phyloP scores from a whole-genome alignment of 1,140 invertebrate genomes.

The Maniola jurtina region DNA sequence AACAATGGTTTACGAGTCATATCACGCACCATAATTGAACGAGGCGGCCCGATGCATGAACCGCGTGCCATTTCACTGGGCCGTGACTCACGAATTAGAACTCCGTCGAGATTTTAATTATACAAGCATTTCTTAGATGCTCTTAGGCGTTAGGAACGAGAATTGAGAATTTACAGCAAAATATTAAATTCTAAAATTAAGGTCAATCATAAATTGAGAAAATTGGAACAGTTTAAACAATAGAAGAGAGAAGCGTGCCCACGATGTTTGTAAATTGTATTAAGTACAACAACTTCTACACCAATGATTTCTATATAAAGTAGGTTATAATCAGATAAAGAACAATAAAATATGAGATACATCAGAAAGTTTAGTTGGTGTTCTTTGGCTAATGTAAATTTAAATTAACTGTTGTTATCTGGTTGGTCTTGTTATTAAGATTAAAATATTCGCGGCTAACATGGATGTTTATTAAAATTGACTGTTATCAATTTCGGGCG shows the following conservation, averaged over 20 bases:
- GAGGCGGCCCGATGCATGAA: slow-evolving; percentile 57
- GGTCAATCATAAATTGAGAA: slow-evolving; percentile 38
- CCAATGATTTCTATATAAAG: slow-evolving; percentile 10
- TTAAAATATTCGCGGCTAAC: background rate
- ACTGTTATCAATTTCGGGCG: slow-evolving; percentile 7
- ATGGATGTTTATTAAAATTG: slow-evolving; percentile 6
- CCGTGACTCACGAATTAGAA: slow-evolving; percentile 75
- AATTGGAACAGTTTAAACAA: slow-evolving; percentile 23
- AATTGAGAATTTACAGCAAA: slow-evolving; percentile 37
- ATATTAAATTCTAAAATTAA: slow-evolving; percentile 48
- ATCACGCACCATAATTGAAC: slow-evolving; percentile 69
- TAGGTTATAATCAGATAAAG: slow-evolving; percentile 18
- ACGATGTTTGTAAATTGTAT: slow-evolving; percentile 25
- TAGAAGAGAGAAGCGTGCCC: slow-evolving; percentile 21
- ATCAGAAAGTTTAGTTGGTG: background rate
- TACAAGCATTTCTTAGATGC: slow-evolving; percentile 61
- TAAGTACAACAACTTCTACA: slow-evolving; percentile 21
- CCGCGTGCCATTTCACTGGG: slow-evolving; percentile 62
- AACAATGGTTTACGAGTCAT: slow-evolving; percentile 55
- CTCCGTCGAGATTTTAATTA: slow-evolving; percentile 68
- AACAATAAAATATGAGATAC: slow-evolving; percentile 3
- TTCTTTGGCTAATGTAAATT: background rate
- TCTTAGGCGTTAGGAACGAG: slow-evolving; percentile 35
- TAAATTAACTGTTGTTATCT: background rate
- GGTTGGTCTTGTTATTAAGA: slow-evolving; percentile 4